phyloP scores from a whole-genome alignment of 1,140 invertebrate genomes.

The Octopus sinensis region DNA sequence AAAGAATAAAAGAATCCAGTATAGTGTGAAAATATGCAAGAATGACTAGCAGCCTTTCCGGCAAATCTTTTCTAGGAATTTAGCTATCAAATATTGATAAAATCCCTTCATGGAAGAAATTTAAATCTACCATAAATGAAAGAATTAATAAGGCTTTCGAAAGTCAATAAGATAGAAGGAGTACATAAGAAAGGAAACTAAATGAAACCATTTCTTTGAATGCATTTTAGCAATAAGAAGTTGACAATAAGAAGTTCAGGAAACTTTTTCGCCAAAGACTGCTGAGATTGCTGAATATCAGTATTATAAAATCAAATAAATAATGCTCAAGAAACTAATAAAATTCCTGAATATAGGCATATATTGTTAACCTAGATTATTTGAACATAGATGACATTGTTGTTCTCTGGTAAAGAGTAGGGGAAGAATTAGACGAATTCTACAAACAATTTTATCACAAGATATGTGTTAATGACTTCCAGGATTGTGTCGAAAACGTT shows the following conservation, averaged over 20 bases:
- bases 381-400: neutral
- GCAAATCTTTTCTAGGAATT: conserved; percentile 1
- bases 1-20: neutral
- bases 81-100: neutral
- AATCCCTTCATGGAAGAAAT: neutral
- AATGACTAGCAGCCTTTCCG: neutral
- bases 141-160: conserved; percentile 5
- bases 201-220: neutral
- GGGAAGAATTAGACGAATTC: neutral
- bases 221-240: neutral
- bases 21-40: neutral
- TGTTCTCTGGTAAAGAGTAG: neutral
- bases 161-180: neutral
- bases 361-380: conserved; percentile 1
- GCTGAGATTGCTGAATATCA: neutral
- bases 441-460: conserved; percentile 5
- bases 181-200: neutral
- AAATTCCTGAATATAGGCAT: neutral
- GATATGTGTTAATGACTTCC: conserved; percentile 5
- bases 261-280: neutral
- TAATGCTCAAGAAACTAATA: conserved; percentile 2
- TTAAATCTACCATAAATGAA: neutral
- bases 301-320: neutral
- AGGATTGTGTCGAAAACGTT: neutral
- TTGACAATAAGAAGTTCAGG: neutral